Evolutionary conservation across 2,888 invertebrate species (phyloP).

Genomic region (Chorisops tibialis): DNA sequence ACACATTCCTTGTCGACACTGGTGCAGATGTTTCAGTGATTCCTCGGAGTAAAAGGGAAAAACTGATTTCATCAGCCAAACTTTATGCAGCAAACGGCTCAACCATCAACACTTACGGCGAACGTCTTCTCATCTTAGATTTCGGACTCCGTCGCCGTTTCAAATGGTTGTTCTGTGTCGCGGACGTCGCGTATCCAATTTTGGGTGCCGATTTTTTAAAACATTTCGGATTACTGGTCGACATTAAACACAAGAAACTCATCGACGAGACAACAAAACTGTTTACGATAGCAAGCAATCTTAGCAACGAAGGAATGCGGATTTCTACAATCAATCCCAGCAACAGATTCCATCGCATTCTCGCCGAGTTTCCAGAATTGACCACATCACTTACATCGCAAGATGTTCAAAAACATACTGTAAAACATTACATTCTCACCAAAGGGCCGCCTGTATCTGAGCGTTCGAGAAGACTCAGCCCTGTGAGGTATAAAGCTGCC

Average conservation of each 20-base stretch:
- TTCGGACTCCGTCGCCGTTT: neutral
- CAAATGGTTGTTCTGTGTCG: neutral
- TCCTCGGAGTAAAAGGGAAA: neutral
- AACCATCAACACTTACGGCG: neutral
- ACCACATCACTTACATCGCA: too few relatives aligned
- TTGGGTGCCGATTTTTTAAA: too few relatives aligned
- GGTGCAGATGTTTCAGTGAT: slow-evolving; percentile 4
- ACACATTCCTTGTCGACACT: neutral
- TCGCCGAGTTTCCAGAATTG: too few relatives aligned
- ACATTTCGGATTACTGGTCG: too few relatives aligned
- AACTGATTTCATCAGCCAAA: neutral
- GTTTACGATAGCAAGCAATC: too few relatives aligned
- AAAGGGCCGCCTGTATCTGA: neutral
- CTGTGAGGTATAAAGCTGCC: too few relatives aligned
- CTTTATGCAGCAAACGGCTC: neutral
- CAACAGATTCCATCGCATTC: too few relatives aligned
- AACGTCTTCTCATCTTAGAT: neutral
- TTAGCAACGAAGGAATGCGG: too few relatives aligned
- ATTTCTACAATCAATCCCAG: neutral
- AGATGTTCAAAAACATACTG: too few relatives aligned
- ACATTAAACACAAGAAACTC: neutral
- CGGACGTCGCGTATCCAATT: too few relatives aligned
- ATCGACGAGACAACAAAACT: neutral
- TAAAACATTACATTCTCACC: slow-evolving; percentile 7
- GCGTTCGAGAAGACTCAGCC: neutral